These are phyloP conservation scores for Clytia hemisphaerica DNA, from an alignment of 30 jellyfish, hydroid and myxozoan species.

Conservation along the genomic window DNA sequence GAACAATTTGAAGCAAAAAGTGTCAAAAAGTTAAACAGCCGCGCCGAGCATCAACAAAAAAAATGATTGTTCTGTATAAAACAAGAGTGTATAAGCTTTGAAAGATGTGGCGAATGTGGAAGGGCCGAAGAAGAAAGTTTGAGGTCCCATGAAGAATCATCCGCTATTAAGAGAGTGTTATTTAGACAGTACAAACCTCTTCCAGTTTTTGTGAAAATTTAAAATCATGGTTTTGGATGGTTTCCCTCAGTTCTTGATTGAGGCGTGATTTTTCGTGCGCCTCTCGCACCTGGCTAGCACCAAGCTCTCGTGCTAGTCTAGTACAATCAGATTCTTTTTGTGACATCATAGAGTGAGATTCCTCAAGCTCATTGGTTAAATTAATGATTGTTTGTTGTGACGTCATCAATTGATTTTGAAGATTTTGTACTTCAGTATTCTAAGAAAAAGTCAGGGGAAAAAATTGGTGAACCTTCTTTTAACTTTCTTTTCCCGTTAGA, in stretches of 20 bases:
- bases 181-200: conserved; percentile 79
- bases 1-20: no score
- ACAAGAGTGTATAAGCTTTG: no score
- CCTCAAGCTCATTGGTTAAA: conserved; percentile 62
- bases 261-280: conserved; percentile 69
- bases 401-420: conserved; percentile 29
- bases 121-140: no score
- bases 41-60: no score
- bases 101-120: no score
- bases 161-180: no score
- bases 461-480: no score
- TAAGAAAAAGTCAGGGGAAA: not conserved
- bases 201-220: conserved; percentile 37
- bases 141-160: no score
- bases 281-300: conserved; percentile 95
- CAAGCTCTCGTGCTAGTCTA: conserved; percentile 90
- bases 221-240: conserved; percentile 7
- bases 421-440: conserved; percentile 26
- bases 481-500: no score
- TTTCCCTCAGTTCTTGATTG: conserved; percentile 48
- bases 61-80: no score
- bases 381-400: conserved; percentile 46
- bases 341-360: conserved; percentile 54
- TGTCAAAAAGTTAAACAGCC: no score
- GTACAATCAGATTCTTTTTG: conserved; percentile 88